phyloP scores from a whole-genome alignment of 2,113 vertebrate genomes.

The Cyphomyrus plagiostoma region DNA sequence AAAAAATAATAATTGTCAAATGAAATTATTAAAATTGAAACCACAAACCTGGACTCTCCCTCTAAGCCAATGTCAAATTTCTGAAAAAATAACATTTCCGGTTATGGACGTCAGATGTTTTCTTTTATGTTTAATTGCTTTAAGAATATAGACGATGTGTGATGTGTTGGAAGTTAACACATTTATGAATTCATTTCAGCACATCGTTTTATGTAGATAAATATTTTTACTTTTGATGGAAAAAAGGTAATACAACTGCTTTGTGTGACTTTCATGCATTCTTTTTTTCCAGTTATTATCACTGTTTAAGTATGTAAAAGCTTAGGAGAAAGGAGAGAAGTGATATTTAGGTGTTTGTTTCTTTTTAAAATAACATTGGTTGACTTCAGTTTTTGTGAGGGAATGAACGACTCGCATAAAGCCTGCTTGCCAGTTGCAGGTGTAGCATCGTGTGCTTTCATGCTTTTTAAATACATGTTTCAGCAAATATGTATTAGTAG shows the following conservation, averaged over 20 bases:
- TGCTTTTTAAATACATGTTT: neutral
- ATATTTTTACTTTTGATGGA: neutral
- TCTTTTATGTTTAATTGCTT: constrained; percentile 12
- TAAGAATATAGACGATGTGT: neutral
- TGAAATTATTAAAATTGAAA: constrained; percentile 20
- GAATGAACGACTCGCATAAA: neutral
- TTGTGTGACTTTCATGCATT: neutral
- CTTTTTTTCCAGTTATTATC: no score
- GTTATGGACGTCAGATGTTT: neutral
- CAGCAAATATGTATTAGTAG: neutral
- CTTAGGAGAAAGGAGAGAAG: neutral
- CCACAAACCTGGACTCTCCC: neutral
- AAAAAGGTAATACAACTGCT: neutral
- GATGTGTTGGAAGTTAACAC: neutral
- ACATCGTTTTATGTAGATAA: neutral
- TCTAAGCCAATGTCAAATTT: neutral
- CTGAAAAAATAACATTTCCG: constrained; percentile 15
- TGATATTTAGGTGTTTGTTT: neutral
- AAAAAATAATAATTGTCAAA: constrained; percentile 11
- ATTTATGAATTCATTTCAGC: neutral
- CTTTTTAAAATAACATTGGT: neutral
- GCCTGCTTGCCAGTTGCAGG: neutral
- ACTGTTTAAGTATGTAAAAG: neutral
- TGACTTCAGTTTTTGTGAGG: neutral
- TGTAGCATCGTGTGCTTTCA: neutral